phyloP scores from a whole-genome alignment of 2,888 invertebrate species.

The Agrochola macilenta region DNA sequence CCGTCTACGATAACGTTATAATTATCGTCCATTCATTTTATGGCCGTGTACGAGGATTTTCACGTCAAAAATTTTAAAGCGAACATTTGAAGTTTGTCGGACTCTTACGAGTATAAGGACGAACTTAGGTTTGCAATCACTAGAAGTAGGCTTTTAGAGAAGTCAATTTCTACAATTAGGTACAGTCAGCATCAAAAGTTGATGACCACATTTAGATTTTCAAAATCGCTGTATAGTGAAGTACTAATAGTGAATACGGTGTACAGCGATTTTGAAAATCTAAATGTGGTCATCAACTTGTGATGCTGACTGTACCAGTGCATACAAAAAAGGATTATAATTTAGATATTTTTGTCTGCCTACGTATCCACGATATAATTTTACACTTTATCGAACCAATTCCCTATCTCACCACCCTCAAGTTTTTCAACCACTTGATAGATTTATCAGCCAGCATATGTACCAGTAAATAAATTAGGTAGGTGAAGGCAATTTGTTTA shows the following conservation, averaged over 20 bases:
- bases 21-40: not conserved
- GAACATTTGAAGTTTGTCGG: not conserved
- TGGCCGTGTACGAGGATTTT: not conserved
- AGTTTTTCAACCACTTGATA: constrained; percentile 28
- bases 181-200: too few relatives aligned
- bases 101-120: not conserved
- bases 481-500: constrained; percentile 45
- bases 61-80: not conserved
- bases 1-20: not conserved
- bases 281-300: too few relatives aligned
- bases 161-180: not conserved
- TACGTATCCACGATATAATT: too few relatives aligned
- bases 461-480: constrained; percentile 40
- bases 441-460: constrained; percentile 34
- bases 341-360: not conserved
- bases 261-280: too few relatives aligned
- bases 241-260: too few relatives aligned
- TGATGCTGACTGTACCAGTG: too few relatives aligned
- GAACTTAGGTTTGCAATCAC: not conserved
- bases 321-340: not conserved
- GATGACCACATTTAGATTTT: too few relatives aligned
- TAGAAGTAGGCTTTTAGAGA: not conserved
- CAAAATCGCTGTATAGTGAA: too few relatives aligned
- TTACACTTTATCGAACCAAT: constrained; percentile 5
- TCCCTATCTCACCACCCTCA: constrained; percentile 1